A percentile compares a stretch with the other conserved stretches of the same genome.
Evolutionary conservation across 2,888 invertebrate species (phyloP).

Genomic region (Philaethria dido): DNA sequence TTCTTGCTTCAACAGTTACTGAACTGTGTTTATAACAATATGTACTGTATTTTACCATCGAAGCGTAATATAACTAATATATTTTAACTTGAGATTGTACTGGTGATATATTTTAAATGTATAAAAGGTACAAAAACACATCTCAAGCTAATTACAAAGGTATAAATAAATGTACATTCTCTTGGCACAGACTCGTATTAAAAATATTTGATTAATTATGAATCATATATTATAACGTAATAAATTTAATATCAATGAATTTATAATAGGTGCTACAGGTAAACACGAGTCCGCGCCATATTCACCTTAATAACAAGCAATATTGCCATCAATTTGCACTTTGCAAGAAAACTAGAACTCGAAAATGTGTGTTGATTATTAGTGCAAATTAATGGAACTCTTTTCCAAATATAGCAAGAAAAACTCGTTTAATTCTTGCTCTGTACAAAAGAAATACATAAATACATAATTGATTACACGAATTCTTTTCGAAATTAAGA

Average conservation of each 20-base stretch:
- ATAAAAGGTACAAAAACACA: constrained; percentile 21
- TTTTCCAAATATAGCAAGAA: constrained; percentile 35
- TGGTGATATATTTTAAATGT: background rate
- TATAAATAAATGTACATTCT: constrained; percentile 11
- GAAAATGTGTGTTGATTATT: background rate
- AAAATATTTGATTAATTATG: background rate
- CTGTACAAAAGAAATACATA: background rate
- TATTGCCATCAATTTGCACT: constrained; percentile 38
- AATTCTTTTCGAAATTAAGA: constrained; percentile 11
- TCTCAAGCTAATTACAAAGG: constrained; percentile 42
- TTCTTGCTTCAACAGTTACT: background rate
- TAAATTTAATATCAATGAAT: background rate
- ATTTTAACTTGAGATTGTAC: constrained; percentile 34
- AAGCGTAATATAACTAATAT: constrained; percentile 26
- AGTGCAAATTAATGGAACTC: constrained; percentile 34
- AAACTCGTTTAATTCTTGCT: constrained; percentile 40
- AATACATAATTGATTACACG: background rate
- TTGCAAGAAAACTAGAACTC: constrained; percentile 1
- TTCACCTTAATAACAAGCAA: constrained; percentile 30
- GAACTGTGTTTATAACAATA: background rate
- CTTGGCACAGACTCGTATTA: constrained; percentile 24
- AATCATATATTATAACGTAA: constrained; percentile 3
- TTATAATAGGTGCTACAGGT: background rate
- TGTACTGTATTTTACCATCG: constrained; percentile 32
- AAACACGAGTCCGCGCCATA: constrained; percentile 31